Conservation (phyloP, 2,797 vertebrate species). For the Trematomus bernacchii region DNA sequence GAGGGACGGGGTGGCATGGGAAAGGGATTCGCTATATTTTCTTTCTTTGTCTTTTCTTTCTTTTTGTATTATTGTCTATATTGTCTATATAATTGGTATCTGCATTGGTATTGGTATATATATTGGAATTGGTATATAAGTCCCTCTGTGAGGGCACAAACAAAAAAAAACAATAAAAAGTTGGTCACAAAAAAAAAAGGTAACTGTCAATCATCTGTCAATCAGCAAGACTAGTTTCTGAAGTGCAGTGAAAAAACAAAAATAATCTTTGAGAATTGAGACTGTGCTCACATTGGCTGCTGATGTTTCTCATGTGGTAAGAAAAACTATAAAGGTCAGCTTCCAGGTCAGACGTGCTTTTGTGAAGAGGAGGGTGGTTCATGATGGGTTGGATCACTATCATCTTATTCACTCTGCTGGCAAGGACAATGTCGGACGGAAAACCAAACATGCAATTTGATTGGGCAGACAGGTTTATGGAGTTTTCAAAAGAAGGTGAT, state of each 20-base stretch:
- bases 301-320: conserved; percentile 6
- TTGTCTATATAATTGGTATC: too few relatives aligned
- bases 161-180: too few relatives aligned
- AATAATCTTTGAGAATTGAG: conserved; percentile 41
- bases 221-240: conserved; percentile 7
- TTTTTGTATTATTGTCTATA: too few relatives aligned
- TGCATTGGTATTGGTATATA: too few relatives aligned
- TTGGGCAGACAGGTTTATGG: conserved; percentile 64
- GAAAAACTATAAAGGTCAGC: conserved; percentile 56
- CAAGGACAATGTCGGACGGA: conserved; percentile 57
- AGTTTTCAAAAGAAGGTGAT: conserved; percentile 76
- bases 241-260: conserved; percentile 20
- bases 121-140: too few relatives aligned
- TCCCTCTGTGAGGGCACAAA: too few relatives aligned
- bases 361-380: conserved; percentile 39
- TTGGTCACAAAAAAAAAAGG: too few relatives aligned
- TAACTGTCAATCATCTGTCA: not conserved
- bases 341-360: conserved; percentile 2
- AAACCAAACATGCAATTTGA: conserved; percentile 68
- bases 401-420: conserved; percentile 62
- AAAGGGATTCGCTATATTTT: too few relatives aligned
- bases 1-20: too few relatives aligned
- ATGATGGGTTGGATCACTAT: conserved; percentile 65
- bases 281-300: conserved; percentile 29
- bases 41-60: too few relatives aligned